Base-by-base conservation (phyloP, 2,888 invertebrate genomes). In the Erebia ligea region DNA sequence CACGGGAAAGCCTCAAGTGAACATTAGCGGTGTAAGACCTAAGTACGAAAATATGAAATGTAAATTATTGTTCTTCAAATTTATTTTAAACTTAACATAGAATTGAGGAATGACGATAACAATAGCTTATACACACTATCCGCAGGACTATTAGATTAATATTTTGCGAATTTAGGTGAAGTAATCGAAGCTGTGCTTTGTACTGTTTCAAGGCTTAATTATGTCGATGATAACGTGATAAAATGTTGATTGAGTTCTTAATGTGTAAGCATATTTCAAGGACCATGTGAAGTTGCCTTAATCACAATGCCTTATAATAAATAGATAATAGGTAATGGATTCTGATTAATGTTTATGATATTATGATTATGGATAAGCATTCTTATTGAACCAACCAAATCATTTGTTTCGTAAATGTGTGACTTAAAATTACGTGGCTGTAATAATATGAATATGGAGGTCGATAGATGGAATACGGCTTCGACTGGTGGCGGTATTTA, bases 271-370 rank as follows among this genome's bases (percentile, higher is more conserved):
- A 56, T 48, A 64, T 52, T 54, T 66, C 58, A 67, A 64, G 72
- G 72, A 73, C 72, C 70, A 73, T 56, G 59, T 52, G 58, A 58
- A 69, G 72, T 58, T 69, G 69, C 74, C 72, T 70, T 72, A 67
- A 57, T 68, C 63, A 17, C 65, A 56, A 70, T 70, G 74, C 72
- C 74, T 74, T 74, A 72, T 63, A 69, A 66, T 63, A 57, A 70
- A 3, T 56, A 61, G 45, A 52, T n/a, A 8, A 62, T 63, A 34
- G 34, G 34, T 34, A 62, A 63, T 45, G 13, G 13, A 63, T 50
- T 25, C 9, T 25, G 34, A 63, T 19, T 63, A 13, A 45, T 63
- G n/a, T 50, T 50, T 63, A 52, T 8, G 21, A 25, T n/a, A 52
- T 63, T 50, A 11, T 63, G 21, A n/a, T 52, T 63, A 52, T n/a